Base-by-base conservation (phyloP, 2,797 vertebrate species). In the Sebastolobus altivelis region DNA sequence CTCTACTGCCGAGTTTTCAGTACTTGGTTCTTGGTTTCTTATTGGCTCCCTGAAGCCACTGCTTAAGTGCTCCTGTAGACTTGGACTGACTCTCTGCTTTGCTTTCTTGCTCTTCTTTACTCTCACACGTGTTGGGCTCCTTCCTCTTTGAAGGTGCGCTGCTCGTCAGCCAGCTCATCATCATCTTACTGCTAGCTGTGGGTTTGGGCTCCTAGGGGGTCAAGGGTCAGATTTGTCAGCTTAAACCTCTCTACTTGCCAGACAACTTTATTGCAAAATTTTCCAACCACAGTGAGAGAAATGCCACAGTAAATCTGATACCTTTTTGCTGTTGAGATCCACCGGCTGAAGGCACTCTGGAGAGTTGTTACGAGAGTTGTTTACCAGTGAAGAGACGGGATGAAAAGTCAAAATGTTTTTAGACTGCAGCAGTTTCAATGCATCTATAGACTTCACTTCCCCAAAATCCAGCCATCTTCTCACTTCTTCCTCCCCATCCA, bases 401-500 rank as follows among this genome's bases (percentile, higher is more conserved):
- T 99, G 98, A 94, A 96, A 97, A 35, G 94, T 91, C 65, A 99
- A 86, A 54, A 93, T 96, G 83, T 97, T 95, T 2, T 96, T 97
- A 22, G 98, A 94, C 69, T 95, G 95, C 38, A 99, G 97, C 74
- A 99, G 88, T 73, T 97, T 96, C 68, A 99, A 70, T 0, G 98
- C 98, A 79, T 98, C 97, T 22, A 94, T 90, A n/a, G 94, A 95
- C 40, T 97, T 95, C 65, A 99, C 96, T 60, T 97, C 94, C 20
- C 97, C 97, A 16, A 97, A 99, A 92, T 99, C 95, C 65, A 99
- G 94, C 98, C 98, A 99, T 62, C 91, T 95, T 59, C 95, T 95
- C 74, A 99, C 94, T 63, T 97, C 97, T 12, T 98, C 98, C 0
- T 99, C 97, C 46, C 98, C 97, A 0, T 98, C 96, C 83, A 99